Conservation (phyloP, 2,888 invertebrate species). For the Barypeithes pellucidus region DNA sequence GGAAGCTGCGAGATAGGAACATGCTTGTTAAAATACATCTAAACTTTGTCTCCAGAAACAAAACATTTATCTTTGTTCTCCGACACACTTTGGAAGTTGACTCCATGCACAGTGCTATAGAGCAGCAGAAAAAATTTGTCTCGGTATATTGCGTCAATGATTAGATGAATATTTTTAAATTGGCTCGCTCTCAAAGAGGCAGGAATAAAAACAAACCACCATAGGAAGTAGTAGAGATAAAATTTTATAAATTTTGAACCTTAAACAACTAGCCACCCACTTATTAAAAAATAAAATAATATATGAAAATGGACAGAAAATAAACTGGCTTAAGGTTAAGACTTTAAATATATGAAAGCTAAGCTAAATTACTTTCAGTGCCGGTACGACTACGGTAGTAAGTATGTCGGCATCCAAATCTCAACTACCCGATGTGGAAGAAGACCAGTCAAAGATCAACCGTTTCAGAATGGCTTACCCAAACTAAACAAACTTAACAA, state of each 20-base stretch:
- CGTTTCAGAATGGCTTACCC: background rate
- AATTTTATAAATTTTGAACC: too few relatives aligned
- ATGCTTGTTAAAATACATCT: slow-evolving; percentile 50
- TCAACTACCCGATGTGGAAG: slow-evolving; percentile 22
- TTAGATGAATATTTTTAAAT: background rate
- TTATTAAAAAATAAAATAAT: background rate
- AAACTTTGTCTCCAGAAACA: background rate
- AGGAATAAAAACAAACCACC: background rate
- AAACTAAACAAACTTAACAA: too few relatives aligned
- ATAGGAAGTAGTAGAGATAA: too few relatives aligned
- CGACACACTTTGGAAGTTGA: background rate
- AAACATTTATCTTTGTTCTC: too few relatives aligned
- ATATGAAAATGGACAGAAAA: background rate
- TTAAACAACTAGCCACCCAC: too few relatives aligned
- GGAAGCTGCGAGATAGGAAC: slow-evolving; percentile 63
- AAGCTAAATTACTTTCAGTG: slow-evolving; percentile 5
- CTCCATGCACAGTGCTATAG: background rate
- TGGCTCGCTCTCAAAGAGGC: background rate
- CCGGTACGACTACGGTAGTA: slow-evolving; percentile 24
- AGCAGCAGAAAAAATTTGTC: background rate
- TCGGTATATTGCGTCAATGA: background rate
- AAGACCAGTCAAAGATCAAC: slow-evolving; percentile 7
- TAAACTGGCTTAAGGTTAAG: background rate
- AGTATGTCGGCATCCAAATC: slow-evolving; percentile 22
- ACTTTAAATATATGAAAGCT: background rate